Evolutionary conservation across 2,888 invertebrate species (phyloP), one percentile per base, ranked within the genome.

Genomic region (Trichopoda pennipes): DNA sequence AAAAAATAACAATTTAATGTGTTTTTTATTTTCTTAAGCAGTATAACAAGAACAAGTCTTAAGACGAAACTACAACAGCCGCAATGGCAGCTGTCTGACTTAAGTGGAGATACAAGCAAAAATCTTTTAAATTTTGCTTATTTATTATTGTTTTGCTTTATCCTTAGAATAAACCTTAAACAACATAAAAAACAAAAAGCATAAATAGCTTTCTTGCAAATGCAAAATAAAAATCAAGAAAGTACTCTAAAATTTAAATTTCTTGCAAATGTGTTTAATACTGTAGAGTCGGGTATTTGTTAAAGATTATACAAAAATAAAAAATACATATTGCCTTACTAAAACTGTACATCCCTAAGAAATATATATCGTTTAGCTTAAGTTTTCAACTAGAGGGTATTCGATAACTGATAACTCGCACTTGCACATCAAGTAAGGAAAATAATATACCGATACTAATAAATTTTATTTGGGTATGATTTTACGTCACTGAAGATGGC

Each of bases 101-200:
- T 28, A 73, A 61, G 53, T 68, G 23, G 7, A 17, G 17, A 61
- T 69, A 47, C 28, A 60, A 66, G 47, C 17, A 47, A 60, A 47
- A 61, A 38, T 73, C 64, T 2, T 68, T 73, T 73, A 16, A 68
- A 73, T 73, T 60, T 79, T 73, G 68, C 79, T 66, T 79, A 73
- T 61, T 42, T 69, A 23, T 60, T 60, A 49, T 19, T 64, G 56
- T 38, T 51, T 51, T 23, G 56, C 17, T 55, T 60, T 68, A 63
- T 69, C 68, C 32, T 68, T 74, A 61, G 55, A 80, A 55, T 32
- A 74, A 47, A 68, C 55, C 9, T 44, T 44, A 53, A 68, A 55
- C 14, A 23, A 42, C 0, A 60, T 28, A 42, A 55, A 35, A 61
- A 72, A 28, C 8, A 32, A 61, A 56, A n/a, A n/a, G n/a, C n/a